phyloP scores from a whole-genome alignment of 2,888 invertebrate species.

The Horisme vitalbata region DNA sequence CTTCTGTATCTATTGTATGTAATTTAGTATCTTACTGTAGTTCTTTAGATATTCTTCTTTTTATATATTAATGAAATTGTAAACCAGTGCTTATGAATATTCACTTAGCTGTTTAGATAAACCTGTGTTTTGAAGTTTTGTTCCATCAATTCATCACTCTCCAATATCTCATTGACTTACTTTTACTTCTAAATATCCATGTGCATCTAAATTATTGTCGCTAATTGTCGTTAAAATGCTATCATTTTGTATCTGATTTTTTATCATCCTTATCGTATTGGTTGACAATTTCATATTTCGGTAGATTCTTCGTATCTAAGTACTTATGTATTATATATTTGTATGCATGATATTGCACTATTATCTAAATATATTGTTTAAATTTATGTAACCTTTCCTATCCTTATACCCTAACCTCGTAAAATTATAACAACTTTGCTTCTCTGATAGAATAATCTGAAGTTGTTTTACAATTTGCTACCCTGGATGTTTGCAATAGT shows the following conservation, averaged over 20 bases:
- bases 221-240: no score
- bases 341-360: conserved; percentile 36
- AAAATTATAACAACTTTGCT: no score
- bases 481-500: conserved; percentile 3
- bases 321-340: conserved; percentile 20
- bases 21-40: conserved; percentile 70
- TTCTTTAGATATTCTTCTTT: conserved; percentile 60
- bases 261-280: conserved; percentile 7
- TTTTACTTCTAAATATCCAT: no score
- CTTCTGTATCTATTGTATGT: conserved; percentile 79
- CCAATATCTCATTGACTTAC: no score
- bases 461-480: conserved; percentile 1
- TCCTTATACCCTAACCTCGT: conserved; percentile 1
- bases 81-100: no score
- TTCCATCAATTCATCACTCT: no score
- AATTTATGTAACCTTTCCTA: neutral
- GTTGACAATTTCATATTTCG: conserved; percentile 37
- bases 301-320: conserved; percentile 45
- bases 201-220: no score
- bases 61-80: conserved; percentile 44
- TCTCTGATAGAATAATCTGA: no score
- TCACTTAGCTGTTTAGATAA: no score
- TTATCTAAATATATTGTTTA: no score
- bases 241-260: no score
- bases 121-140: no score